Evolutionary conservation across 1,140 invertebrate genomes (phyloP), one percentile per base, ranked within the genome.

Genomic region (Cepaea nemoralis): DNA sequence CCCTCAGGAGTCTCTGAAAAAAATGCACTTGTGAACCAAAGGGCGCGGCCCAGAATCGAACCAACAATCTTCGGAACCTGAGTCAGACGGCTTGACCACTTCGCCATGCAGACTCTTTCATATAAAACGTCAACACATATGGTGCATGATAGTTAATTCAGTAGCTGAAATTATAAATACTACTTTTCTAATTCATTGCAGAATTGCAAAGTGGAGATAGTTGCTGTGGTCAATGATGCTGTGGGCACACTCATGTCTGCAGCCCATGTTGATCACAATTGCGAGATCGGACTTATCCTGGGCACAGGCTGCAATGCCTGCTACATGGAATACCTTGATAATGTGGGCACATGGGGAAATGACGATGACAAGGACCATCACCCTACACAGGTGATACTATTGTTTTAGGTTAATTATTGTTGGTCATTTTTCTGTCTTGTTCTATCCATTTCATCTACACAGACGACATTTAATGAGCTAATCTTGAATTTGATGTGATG

Each of bases 221-320:
- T 97, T 91, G 98, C 97, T 50, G 95, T 99, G 78, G 93, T 99
- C 76, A 99, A 99, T 91, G 98, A 99, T 90, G 98, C 98, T 39
- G 99, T 97, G 6, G 98, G 98, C 69, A 98, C 97, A 33, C 93
- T 99, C 69, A 98, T 99, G 97, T 98, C 98, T 3, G 99, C 97
- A 91, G 97, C 97, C 66, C 97, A 97, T 94, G 95, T 95, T 89
- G 96, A 98, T 88, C 94, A 93, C 80, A 94, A 96, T 88, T 98
- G 97, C 92, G 93, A 95, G 88, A 94, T 98, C 89, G 97, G 97
- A 87, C 93, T 99, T 71, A 99, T 99, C 89, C 94, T 98, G 84
- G 97, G 96, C 79, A 99, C 97, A 1, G 98, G 98, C 31, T 97
- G 95, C 85, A 99, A 99, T 92, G 97, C 98, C 0, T 99, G 98